phyloP scores from a whole-genome alignment of 1,140 invertebrate genomes.

The Dendroctonus valens region DNA sequence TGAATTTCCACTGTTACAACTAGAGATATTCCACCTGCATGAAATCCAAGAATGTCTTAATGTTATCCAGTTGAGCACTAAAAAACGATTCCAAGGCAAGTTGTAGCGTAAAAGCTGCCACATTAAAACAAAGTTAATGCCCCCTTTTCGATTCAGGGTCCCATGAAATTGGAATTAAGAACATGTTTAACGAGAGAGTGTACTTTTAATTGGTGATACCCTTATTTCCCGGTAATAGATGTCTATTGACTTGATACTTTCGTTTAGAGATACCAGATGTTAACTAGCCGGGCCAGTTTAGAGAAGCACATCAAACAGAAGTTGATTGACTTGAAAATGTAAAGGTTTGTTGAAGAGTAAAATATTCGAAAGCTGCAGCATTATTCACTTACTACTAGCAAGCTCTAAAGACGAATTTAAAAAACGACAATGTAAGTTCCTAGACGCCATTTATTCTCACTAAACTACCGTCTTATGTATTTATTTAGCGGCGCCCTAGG shows the following conservation, averaged over 20 bases:
- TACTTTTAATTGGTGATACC: constrained; percentile 6
- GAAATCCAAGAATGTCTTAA: no score
- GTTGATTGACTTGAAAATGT: not conserved
- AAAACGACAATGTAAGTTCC: constrained; percentile 19
- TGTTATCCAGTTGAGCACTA: no score
- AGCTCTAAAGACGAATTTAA: constrained; percentile 13
- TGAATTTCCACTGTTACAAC: no score
- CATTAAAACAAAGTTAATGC: constrained; percentile 5
- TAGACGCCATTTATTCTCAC: constrained; percentile 27
- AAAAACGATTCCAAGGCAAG: not conserved
- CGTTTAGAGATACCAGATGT: not conserved
- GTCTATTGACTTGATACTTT: not conserved
- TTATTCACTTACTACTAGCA: not conserved
- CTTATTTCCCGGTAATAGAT: constrained; percentile 1
- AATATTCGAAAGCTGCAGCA: not conserved
- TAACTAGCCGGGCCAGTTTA: not conserved
- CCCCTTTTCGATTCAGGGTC: not conserved
- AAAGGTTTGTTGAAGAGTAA: not conserved
- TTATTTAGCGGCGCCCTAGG: constrained; percentile 27
- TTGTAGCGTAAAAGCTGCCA: constrained; percentile 1
- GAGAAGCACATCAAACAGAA: not conserved
- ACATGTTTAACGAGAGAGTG: constrained; percentile 1
- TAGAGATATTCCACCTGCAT: no score
- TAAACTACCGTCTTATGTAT: constrained; percentile 34
- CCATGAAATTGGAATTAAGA: constrained; percentile 1